phyloP scores from a whole-genome alignment of 2,113 vertebrate genomes.

The Craseonycteris thonglongyai region DNA sequence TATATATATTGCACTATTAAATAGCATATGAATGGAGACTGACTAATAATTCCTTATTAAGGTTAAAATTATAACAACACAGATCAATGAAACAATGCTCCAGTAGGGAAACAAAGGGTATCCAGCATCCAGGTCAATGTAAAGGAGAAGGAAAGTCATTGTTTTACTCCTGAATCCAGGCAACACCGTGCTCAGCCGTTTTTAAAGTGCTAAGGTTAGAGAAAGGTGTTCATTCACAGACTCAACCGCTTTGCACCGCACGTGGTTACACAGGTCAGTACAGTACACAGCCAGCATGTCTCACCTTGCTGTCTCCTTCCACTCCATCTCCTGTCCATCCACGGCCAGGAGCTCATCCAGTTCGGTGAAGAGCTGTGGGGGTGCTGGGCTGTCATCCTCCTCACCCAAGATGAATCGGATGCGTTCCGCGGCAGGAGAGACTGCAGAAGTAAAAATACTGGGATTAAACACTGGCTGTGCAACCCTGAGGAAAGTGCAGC shows the following conservation, averaged over 20 bases:
- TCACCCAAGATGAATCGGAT: slow-evolving; percentile 97
- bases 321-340: slow-evolving; percentile 98
- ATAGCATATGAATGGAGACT: neutral
- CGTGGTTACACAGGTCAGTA: neutral
- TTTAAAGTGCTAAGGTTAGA: neutral
- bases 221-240: neutral
- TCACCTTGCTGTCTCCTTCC: slow-evolving; percentile 99
- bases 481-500: slow-evolving; percentile 67
- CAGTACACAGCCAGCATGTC: neutral
- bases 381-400: slow-evolving; percentile 93
- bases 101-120: neutral
- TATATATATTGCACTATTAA: no score
- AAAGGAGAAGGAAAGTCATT: neutral
- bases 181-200: neutral
- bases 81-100: neutral
- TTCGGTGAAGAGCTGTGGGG: slow-evolving; percentile 98
- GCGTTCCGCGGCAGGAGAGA: slow-evolving; percentile 94
- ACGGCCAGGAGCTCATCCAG: slow-evolving; percentile 94
- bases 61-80: neutral
- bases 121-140: neutral
- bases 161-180: neutral
- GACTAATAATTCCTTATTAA: neutral
- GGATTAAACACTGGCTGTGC: slow-evolving; percentile 83
- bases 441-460: slow-evolving; percentile 94
- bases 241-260: neutral